Evolutionary conservation across 1,140 invertebrate species (phyloP).

Genomic region (Ceratina calcarata): DNA sequence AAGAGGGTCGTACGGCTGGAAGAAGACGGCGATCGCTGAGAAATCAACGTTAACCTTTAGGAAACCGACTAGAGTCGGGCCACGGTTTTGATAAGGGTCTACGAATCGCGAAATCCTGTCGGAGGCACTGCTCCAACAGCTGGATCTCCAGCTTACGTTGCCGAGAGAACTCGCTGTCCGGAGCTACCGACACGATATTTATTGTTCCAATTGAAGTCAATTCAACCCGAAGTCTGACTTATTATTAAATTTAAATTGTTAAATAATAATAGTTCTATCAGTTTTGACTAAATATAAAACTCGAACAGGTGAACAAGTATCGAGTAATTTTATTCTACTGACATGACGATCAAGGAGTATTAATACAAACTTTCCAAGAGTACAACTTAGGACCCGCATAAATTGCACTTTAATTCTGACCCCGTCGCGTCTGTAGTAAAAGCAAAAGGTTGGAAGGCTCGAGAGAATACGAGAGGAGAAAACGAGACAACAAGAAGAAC

Average conservation of each 20-base stretch:
- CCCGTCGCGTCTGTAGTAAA: neutral
- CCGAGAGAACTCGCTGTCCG: constrained; percentile 1
- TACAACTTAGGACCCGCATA: neutral
- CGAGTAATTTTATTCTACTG: neutral
- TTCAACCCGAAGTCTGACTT: too few relatives aligned
- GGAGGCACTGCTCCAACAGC: constrained; percentile 34
- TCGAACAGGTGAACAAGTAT: neutral
- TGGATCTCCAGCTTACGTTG: constrained; percentile 44
- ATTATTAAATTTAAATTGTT: too few relatives aligned
- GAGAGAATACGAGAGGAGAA: constrained; percentile 1
- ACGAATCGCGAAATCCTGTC: constrained; percentile 50
- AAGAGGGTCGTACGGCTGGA: neutral
- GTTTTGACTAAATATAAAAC: too few relatives aligned
- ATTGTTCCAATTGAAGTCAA: neutral
- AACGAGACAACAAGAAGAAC: constrained; percentile 10
- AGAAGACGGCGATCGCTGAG: neutral
- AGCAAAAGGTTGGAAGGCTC: constrained; percentile 3
- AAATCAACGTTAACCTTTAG: constrained; percentile 55
- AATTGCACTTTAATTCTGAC: constrained; percentile 15
- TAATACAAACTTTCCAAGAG: neutral
- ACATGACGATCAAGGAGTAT: neutral
- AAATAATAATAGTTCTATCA: too few relatives aligned
- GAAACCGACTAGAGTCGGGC: constrained; percentile 28
- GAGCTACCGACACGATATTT: constrained; percentile 2
- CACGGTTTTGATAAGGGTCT: constrained; percentile 68